Evolutionary conservation across 2,113 vertebrate genomes (phyloP).

Genomic region (Nerophis lumbriciformis): DNA sequence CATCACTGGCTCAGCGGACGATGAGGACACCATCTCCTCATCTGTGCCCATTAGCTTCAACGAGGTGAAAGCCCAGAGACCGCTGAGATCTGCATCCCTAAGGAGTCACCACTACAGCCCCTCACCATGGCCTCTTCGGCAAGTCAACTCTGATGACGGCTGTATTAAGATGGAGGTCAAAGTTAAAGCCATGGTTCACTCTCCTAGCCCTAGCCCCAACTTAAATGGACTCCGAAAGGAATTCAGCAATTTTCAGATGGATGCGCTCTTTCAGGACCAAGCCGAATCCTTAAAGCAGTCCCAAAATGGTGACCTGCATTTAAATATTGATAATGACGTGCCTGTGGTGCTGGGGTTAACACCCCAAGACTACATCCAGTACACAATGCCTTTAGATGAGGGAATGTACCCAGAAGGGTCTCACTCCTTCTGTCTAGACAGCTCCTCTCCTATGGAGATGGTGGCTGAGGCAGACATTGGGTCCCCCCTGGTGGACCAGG

Average conservation of each 20-base stretch:
- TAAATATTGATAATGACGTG: constrained; percentile 89
- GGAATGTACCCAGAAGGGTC: constrained; percentile 92
- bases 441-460: constrained; percentile 91
- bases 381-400: constrained; percentile 99
- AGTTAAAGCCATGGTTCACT: constrained; percentile 94
- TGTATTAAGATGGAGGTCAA: constrained; percentile 97
- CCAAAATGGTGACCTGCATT: constrained; percentile 82
- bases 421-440: constrained; percentile 85
- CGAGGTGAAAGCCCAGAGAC: constrained; percentile 86
- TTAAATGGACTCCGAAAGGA: constrained; percentile 90
- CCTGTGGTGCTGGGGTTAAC: constrained; percentile 94
- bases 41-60: constrained; percentile 91
- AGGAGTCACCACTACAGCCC: constrained; percentile 95
- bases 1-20: constrained; percentile 78
- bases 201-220: constrained; percentile 84
- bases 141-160: constrained; percentile 87
- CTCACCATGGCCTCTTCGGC: constrained; percentile 91
- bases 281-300: constrained; percentile 77
- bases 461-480: constrained; percentile 75
- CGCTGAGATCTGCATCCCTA: constrained; percentile 87
- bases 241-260: constrained; percentile 85
- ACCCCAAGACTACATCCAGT: constrained; percentile 98
- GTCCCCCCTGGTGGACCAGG: constrained; percentile 77
- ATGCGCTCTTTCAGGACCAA: constrained; percentile 81
- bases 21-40: constrained; percentile 86